Conservation (phyloP, 2,888 invertebrate species). For the Leptinotarsa rubiginosa region DNA sequence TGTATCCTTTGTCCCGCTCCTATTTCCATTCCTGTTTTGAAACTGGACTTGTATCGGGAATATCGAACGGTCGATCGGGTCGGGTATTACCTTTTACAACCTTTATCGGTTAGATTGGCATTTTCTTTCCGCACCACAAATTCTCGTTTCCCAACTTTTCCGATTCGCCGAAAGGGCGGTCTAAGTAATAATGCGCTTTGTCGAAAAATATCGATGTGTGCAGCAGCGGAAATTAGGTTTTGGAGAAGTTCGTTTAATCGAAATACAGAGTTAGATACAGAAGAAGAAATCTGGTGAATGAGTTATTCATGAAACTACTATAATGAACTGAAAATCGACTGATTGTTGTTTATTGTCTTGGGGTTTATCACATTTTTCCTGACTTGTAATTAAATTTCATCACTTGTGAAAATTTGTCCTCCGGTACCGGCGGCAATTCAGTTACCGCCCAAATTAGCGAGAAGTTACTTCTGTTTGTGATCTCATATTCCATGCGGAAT, state of each 20-base stretch:
- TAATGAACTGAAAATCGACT: no score
- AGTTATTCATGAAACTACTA: no score
- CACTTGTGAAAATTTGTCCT: no score
- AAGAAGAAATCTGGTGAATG: no score
- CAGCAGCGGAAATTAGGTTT: constrained; percentile 7
- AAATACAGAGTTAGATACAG: no score
- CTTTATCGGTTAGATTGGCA: constrained; percentile 44
- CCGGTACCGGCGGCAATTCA: no score
- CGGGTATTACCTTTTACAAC: constrained; percentile 39
- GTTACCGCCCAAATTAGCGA: no score
- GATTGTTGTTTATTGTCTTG: no score
- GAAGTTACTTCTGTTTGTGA: no score
- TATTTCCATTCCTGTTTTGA: constrained; percentile 43
- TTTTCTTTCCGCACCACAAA: constrained; percentile 47
- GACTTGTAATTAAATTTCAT: no score
- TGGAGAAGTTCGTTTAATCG: background rate
- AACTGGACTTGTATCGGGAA: constrained; percentile 42
- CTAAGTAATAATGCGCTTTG: constrained; percentile 17
- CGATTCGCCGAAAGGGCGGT: constrained; percentile 16
- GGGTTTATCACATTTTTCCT: no score
- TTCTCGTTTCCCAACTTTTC: constrained; percentile 36
- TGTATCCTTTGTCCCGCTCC: constrained; percentile 42
- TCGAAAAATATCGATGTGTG: constrained; percentile 6
- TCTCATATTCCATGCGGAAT: no score
- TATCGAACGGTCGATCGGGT: constrained; percentile 37